Evolutionary conservation across 2,888 invertebrate genomes (phyloP), one percentile per base, ranked within the genome.

Genomic region (Dermolepida albohirtum): DNA sequence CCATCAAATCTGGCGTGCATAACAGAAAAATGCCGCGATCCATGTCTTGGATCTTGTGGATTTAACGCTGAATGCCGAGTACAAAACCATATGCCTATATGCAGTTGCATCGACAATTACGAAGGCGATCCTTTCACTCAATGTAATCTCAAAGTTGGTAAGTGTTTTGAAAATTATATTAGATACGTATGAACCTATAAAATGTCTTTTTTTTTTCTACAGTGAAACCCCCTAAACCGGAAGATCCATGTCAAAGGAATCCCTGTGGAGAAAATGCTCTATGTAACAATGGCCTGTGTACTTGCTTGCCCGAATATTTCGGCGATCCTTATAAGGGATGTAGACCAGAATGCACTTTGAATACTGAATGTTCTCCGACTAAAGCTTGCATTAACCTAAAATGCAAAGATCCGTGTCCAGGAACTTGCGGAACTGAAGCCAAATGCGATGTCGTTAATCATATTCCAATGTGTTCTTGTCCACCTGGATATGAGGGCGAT

Each of bases 381-480:
- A 90, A 89, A 80, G 91, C 94, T 5, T 95, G 95, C 78, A 85
- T 90, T 44, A 90, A 90, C 74, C 88, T 89, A 71, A 92, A 90
- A 83, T 95, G 94, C 78, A 86, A 88, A 57, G 90, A 94, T 83
- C 94, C 94, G 8, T 95, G 94, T 75, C 86, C 87, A 1, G 92
- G 92, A 55, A 89, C 91, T 49, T 95, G 95, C 77, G 95, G 92
- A 14, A 87, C 89, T 73, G 91, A 90, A 77, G 91, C 95, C 8
- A 87, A 89, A 65, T 95, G 95, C 75, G 89, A 90, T 81, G 93
- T 94, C 17, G 89, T 92, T 70, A 91, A 92, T 76, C 95, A 95
- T 78, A 92, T 92, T 78, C 94, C 95, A 1, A 88, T 93, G 72
- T 94, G 94, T 79, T 89, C 90, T 16, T 94, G 94, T 79, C 88